phyloP scores from a whole-genome alignment of 2,888 invertebrate species.

The Vandiemenella viatica region DNA sequence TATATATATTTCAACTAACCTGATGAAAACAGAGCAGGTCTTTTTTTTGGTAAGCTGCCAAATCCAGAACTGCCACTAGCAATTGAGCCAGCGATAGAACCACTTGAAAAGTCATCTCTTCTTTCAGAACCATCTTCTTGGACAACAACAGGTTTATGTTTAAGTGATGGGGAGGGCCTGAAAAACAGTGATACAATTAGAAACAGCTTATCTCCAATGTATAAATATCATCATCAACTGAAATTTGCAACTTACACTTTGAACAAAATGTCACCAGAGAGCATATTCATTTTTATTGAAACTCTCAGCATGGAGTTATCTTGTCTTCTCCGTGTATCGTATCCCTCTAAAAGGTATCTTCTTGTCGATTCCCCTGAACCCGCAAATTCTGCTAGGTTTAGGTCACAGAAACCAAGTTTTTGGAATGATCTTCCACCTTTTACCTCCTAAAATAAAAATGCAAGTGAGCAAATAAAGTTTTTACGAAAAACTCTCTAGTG shows the following conservation, averaged over 20 bases:
- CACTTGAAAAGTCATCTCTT: constrained; percentile 41
- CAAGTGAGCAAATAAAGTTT: no score
- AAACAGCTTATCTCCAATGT: background rate
- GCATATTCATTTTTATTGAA: constrained; percentile 83
- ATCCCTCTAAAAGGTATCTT: constrained; percentile 87
- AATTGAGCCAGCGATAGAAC: constrained; percentile 42
- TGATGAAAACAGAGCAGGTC: constrained; percentile 42
- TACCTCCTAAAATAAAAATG: constrained; percentile 38
- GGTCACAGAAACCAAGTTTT: constrained; percentile 93
- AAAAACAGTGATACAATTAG: background rate
- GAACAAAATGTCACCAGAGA: constrained; percentile 90
- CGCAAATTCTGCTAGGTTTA: constrained; percentile 93
- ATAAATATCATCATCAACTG: background rate
- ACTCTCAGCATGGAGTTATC: constrained; percentile 93
- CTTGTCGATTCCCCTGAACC: constrained; percentile 77
- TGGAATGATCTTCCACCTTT: constrained; percentile 73
- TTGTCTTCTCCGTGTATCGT: constrained; percentile 80
- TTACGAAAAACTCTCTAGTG: background rate
- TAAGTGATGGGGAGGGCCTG: constrained; percentile 48
- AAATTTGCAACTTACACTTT: constrained; percentile 66
- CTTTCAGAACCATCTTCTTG: constrained; percentile 27
- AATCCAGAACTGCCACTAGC: constrained; percentile 71
- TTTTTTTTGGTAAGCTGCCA: constrained; percentile 67
- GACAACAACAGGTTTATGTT: constrained; percentile 38
- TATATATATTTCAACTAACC: constrained; percentile 31